phyloP scores from a whole-genome alignment of 2,888 invertebrate genomes.

The Stenolophus ochropezus region DNA sequence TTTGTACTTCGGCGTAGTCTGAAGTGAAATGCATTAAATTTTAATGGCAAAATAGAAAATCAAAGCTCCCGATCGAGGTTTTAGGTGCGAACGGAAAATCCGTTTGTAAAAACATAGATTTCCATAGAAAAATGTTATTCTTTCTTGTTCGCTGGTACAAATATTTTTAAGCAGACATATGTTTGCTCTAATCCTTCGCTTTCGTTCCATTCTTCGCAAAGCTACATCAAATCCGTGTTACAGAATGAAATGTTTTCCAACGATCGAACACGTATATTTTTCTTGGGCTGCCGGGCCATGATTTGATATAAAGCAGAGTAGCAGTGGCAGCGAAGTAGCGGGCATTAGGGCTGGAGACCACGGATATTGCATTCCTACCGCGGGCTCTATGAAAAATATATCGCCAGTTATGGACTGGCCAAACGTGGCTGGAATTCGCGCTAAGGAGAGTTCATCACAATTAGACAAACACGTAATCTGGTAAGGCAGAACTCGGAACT shows the following conservation, averaged over 20 bases:
- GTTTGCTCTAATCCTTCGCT: slow-evolving; percentile 46
- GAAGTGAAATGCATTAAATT: not conserved
- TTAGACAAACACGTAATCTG: no score
- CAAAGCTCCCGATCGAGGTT: not conserved
- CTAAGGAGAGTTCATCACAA: slow-evolving; percentile 15
- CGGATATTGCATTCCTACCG: slow-evolving; percentile 54
- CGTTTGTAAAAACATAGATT: not conserved
- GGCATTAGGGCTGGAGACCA: slow-evolving; percentile 48
- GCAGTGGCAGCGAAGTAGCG: slow-evolving; percentile 48
- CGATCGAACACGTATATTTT: slow-evolving; percentile 58
- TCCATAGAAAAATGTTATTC: slow-evolving; percentile 21
- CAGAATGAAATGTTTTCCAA: slow-evolving; percentile 51
- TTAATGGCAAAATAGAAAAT: not conserved
- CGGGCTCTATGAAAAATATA: slow-evolving; percentile 57
- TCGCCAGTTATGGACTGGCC: slow-evolving; percentile 54
- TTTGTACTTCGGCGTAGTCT: not conserved
- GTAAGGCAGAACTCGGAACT: no score
- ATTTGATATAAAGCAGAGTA: slow-evolving; percentile 59
- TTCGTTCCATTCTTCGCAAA: slow-evolving; percentile 6
- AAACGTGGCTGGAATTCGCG: slow-evolving; percentile 54
- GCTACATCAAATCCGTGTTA: slow-evolving; percentile 54
- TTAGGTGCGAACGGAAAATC: not conserved
- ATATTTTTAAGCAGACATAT: slow-evolving; percentile 37
- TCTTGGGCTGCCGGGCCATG: slow-evolving; percentile 51
- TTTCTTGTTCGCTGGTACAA: not conserved